phyloP scores from a whole-genome alignment of 1,140 invertebrate genomes.

The Lordiphosa stackelbergi region DNA sequence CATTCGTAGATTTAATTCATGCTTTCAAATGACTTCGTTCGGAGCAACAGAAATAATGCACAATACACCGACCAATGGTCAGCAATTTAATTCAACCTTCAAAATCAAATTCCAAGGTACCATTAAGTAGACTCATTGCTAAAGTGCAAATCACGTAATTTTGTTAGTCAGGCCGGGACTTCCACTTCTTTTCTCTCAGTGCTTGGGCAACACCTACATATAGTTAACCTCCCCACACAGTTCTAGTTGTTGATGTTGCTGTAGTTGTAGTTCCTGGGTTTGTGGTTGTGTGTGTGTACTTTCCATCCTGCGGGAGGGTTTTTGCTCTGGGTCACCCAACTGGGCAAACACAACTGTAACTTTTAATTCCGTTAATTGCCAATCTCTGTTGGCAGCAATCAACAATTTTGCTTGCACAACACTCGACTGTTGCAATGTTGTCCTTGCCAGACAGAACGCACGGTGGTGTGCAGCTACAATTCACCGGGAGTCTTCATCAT shows the following conservation, averaged over 20 bases:
- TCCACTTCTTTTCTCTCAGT: constrained; percentile 20
- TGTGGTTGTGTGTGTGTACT: constrained; percentile 24
- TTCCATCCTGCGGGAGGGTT: constrained; percentile 13
- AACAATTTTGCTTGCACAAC: constrained; percentile 77
- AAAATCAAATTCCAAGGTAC: too few species aligned
- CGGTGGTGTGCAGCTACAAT: constrained; percentile 34
- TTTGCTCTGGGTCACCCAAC: constrained; percentile 21
- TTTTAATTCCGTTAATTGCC: constrained; percentile 77
- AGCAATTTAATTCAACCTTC: too few species aligned
- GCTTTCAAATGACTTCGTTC: too few species aligned
- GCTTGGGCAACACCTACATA: constrained; percentile 46
- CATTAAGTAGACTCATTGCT: too few species aligned
- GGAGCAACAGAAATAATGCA: too few species aligned
- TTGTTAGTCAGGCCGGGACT: too few species aligned
- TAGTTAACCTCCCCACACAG: constrained; percentile 1
- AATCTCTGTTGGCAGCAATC: constrained; percentile 77
- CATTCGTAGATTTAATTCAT: too few species aligned
- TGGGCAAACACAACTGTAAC: constrained; percentile 73
- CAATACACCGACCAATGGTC: too few species aligned
- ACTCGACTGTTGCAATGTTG: constrained; percentile 73
- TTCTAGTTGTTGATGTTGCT: constrained; percentile 33
- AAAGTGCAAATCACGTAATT: too few species aligned
- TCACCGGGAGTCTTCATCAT: constrained; percentile 11
- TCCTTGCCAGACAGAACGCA: constrained; percentile 52
- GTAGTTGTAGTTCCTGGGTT: constrained; percentile 26